Percentiles rank a stretch among this genome's conserved stretches.
These are phyloP conservation scores for Loxodonta africana DNA, from an alignment of 2,113 vertebrate species.

Conservation along the genomic window DNA sequence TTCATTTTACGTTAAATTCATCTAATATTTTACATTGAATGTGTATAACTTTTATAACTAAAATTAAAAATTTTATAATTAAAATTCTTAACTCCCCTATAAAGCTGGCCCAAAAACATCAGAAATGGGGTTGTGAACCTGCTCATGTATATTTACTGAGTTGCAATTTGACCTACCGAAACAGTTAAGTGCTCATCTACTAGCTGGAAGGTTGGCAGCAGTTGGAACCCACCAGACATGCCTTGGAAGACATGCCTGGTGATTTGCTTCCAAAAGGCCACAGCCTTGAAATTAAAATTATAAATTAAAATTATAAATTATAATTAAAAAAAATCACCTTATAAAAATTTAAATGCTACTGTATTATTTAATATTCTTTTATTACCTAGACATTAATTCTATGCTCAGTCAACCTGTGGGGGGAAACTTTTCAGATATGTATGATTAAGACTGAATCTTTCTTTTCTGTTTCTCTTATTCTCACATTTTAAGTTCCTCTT, in stretches of 20 bases:
- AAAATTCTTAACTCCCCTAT: background rate
- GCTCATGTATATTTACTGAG: background rate
- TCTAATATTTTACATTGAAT: conserved; percentile 14
- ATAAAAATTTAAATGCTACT: background rate
- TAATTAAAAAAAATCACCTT: conserved; percentile 23
- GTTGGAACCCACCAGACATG: background rate
- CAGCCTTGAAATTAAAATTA: background rate
- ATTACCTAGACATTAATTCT: background rate
- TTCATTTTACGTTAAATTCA: conserved; percentile 40
- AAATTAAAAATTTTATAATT: too few species aligned
- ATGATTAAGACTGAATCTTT: background rate
- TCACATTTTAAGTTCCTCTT: conserved; percentile 33
- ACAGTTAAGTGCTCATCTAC: background rate
- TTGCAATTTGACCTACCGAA: background rate
- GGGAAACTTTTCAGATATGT: background rate
- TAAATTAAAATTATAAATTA: too few species aligned
- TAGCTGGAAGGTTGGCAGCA: background rate
- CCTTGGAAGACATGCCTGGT: background rate
- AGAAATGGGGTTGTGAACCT: background rate
- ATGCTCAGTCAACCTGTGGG: background rate
- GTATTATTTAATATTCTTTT: conserved; percentile 38
- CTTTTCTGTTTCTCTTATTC: background rate
- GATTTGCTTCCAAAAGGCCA: background rate
- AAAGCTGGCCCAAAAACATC: background rate
- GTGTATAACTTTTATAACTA: background rate